Conservation (phyloP, 2,113 vertebrate genomes). For the Charadrius vociferus region DNA sequence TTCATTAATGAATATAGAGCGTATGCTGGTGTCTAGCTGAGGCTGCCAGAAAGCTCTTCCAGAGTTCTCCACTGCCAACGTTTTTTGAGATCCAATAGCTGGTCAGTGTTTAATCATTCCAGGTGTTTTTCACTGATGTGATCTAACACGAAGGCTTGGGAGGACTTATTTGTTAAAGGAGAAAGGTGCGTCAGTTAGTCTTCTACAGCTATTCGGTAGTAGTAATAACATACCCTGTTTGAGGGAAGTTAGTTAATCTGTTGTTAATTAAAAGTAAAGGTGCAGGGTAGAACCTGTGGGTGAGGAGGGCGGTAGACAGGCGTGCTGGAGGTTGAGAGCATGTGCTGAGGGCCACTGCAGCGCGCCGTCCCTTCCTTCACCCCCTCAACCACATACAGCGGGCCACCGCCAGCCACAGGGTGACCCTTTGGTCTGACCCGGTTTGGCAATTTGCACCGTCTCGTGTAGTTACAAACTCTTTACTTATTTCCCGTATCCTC, state of each 20-base stretch:
- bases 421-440: too few species aligned
- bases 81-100: background rate
- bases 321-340: background rate
- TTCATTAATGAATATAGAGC: background rate
- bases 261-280: background rate
- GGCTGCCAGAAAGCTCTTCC: background rate
- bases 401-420: background rate
- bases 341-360: background rate
- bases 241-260: background rate
- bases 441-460: background rate
- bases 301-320: background rate
- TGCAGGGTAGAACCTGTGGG: background rate
- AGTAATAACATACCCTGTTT: background rate
- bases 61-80: rapidly evolving
- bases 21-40: too few species aligned
- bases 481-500: background rate
- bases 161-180: background rate
- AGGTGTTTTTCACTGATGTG: background rate
- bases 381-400: background rate
- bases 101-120: background rate
- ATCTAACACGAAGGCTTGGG: background rate
- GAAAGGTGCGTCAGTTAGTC: too few species aligned
- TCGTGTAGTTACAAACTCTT: background rate
- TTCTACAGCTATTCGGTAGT: background rate
- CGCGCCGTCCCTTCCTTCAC: background rate